Base-by-base conservation (phyloP, 92 coral and sea anemone genomes). In the Porites rus region DNA sequence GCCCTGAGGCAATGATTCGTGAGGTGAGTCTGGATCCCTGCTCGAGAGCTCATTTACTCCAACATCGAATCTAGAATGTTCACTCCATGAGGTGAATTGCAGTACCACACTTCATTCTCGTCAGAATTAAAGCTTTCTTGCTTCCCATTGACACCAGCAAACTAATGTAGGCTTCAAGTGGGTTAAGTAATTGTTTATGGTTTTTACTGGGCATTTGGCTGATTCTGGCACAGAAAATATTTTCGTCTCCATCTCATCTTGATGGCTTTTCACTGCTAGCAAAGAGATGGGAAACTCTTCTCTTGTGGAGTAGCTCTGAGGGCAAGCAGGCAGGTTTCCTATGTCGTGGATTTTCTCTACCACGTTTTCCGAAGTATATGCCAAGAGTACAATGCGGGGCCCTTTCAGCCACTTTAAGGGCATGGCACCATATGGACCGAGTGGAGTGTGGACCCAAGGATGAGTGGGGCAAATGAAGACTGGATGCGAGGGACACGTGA, bases 111-210 rank as follows among this genome's bases (percentile, higher is more conserved):
- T 51, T 18, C 46, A 60, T 79, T 65, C 19, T 19, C 72, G 63
- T 19, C 53, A 18, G 24, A 75, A 46, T 62, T 59, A 14, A 24
- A 51, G 78, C 72, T 13, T 13, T 64, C 54, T 58, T 61, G 63
- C 74, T 20, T 20, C 65, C 18, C 43, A 25, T 68, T 28, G 87
- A 74, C 84, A 60, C 8, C 72, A 82, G 50, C 72, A 85, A 19
- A 77, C 82, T 64, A 85, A 89, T 20, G 89, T 52, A 11, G 89
- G 86, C 51, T 78, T 84, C 20, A 84, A 72, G 53, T 71, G 81
- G 7, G 81, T 52, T 14, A 87, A 79, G 77, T 83, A 86, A 76
- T 70, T 89, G 81, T 78, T 78, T 5, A 79, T 8, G 62, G 84
- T 51, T 1, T 75, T 65, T 8, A 79, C 74, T 0, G 74, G 74